phyloP scores from a whole-genome alignment of 2,113 vertebrate species.

The Engraulis encrasicolus region DNA sequence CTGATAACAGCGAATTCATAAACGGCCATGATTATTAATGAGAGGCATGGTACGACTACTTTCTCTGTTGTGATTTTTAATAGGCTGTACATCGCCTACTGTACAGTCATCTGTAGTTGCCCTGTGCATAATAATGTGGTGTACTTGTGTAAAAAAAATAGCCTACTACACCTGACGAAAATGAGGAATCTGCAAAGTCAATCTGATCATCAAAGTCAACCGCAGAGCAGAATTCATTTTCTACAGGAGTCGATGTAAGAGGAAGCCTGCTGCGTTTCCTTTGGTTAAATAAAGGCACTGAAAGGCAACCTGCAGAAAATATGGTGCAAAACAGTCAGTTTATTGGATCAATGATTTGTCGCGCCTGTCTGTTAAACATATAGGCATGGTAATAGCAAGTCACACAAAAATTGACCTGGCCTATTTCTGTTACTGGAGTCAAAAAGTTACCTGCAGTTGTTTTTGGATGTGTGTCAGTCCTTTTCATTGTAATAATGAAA shows the following conservation, averaged over 20 bases:
- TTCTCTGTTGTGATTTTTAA: background rate
- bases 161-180: background rate
- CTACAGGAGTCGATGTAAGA: constrained; percentile 86
- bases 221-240: constrained; percentile 68
- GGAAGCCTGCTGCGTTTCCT: constrained; percentile 88
- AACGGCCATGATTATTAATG: background rate
- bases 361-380: too few species aligned
- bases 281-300: constrained; percentile 90
- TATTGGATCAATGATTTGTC: too few species aligned
- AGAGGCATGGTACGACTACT: background rate
- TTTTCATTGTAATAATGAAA: background rate
- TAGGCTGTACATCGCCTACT: too few species aligned
- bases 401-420: too few species aligned
- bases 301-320: constrained; percentile 78
- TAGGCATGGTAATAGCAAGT: too few species aligned
- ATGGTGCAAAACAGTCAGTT: background rate
- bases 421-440: background rate
- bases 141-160: background rate
- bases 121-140: background rate
- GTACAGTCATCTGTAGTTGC: background rate
- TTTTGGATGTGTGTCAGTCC: background rate
- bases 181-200: background rate
- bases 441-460: background rate
- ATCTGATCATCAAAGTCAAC: constrained; percentile 45
- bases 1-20: too few species aligned